phyloP scores from a whole-genome alignment of 2,113 vertebrate species.

The Collichthys lucidus region DNA sequence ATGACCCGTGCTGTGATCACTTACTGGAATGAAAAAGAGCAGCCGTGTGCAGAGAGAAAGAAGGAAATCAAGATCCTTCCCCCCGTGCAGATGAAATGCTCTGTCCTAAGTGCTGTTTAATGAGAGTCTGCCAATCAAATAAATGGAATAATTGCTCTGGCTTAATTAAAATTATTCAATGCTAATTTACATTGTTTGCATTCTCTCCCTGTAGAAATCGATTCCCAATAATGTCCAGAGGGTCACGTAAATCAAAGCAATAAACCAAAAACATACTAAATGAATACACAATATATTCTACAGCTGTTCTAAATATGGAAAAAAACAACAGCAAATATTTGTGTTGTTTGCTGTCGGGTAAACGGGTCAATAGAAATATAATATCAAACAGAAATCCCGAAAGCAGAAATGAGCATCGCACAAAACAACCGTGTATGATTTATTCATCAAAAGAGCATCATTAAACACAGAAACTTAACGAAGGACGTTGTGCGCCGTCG shows the following conservation, averaged over 20 bases:
- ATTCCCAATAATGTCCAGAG: conserved; percentile 57
- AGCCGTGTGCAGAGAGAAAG: conserved; percentile 14
- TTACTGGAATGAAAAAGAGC: conserved; percentile 70
- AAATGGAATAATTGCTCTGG: conserved; percentile 64
- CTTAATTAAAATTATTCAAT: conserved; percentile 70
- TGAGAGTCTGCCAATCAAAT: conserved; percentile 68
- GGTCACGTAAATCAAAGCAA: conserved; percentile 20
- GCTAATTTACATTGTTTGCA: conserved; percentile 62
- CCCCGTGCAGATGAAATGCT: conserved; percentile 49
- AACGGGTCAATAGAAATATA: background rate
- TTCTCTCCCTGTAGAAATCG: conserved; percentile 18
- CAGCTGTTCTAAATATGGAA: background rate
- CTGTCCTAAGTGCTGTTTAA: conserved; percentile 72
- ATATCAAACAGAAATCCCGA: background rate
- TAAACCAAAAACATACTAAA: conserved; percentile 18
- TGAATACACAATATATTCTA: background rate
- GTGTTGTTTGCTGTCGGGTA: background rate
- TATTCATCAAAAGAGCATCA: background rate
- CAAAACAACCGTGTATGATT: background rate
- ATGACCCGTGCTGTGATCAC: conserved; percentile 57
- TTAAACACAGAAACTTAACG: background rate
- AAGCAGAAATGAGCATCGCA: background rate
- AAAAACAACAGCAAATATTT: background rate
- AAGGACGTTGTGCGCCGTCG: background rate
- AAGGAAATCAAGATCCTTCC: conserved; percentile 16